Evolutionary conservation across 2,888 invertebrate species (phyloP), one percentile per base, ranked within the genome.

Genomic region (Aromia moschata): DNA sequence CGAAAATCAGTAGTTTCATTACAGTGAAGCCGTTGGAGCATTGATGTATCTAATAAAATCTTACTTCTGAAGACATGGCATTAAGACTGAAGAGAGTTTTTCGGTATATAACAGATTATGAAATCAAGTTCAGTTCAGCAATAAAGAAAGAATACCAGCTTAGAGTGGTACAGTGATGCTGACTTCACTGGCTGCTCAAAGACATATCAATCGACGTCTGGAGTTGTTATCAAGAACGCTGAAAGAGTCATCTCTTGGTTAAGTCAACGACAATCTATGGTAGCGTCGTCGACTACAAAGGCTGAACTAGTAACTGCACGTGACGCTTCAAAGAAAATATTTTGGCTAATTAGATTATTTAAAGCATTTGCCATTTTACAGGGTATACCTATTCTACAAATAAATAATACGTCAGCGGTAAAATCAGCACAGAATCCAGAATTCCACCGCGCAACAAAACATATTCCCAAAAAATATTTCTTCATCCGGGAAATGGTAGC

Each of bases 161-260:
- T n/a, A n/a, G n/a, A n/a, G n/a, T n/a, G n/a, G n/a, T 37, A 9
- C 55, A 76, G 73, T 18, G 74, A 78, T 67, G 74, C 77, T 16
- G 75, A 79, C 64, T 77, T 71, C 58, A 75, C 70, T 38, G 71
- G 74, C 2, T 72, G 73, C 37, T 36, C 16, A 1, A 41, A 30
- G 10, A 43, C 54, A 1, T 45, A 52, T 12, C 37, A 40, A 55
- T 61, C 59, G 53, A 67, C 65, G 3, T 54, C 61, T 14, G 65
- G 67, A 15, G 55, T 64, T 1, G 45, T 67, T 5, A 37, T 41
- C 18, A 58, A 10, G 11, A 64, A 64, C 41, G 56, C 70, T 18
- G 70, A 68, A 11, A 71, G 68, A 16, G 64, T 69, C 3, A 63
- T 74, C 18, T 62, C 69, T 2, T 25, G 71, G 71, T 45, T 64